These are phyloP conservation scores for Ophioninae sp. DNA, from an alignment of 2,888 invertebrate species.

Conservation along the genomic window DNA sequence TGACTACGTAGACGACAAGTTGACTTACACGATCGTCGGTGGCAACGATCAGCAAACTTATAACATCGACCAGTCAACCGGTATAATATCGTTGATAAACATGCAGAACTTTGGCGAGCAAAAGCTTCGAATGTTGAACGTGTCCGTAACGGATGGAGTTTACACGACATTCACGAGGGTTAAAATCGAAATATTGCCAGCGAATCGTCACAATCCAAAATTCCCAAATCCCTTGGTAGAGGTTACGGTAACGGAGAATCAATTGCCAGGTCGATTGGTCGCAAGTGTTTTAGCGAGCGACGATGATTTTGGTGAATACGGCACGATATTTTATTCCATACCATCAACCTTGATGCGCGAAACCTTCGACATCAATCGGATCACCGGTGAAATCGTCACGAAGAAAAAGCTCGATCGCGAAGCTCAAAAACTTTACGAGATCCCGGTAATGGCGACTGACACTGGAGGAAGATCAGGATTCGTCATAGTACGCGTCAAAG, in stretches of 20 bases:
- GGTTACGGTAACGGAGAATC: conserved; percentile 91
- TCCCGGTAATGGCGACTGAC: conserved; percentile 92
- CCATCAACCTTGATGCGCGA: conserved; percentile 88
- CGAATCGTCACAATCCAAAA: conserved; percentile 90
- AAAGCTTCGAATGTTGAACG: conserved; percentile 88
- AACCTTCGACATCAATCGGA: conserved; percentile 88
- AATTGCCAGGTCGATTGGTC: conserved; percentile 88
- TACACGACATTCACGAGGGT: conserved; percentile 94
- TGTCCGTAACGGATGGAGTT: conserved; percentile 97
- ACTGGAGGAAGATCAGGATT: conserved; percentile 90
- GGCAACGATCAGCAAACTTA: conserved; percentile 91
- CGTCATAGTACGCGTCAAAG: conserved; percentile 89
- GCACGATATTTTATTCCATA: conserved; percentile 89
- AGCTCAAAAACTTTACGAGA: conserved; percentile 85
- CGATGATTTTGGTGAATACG: conserved; percentile 90
- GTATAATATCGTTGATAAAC: conserved; percentile 87
- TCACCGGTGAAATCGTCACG: conserved; percentile 87
- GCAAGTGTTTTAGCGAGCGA: conserved; percentile 90
- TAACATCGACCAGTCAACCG: conserved; percentile 84
- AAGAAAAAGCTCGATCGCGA: conserved; percentile 89
- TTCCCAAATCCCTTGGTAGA: conserved; percentile 91
- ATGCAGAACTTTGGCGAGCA: conserved; percentile 88
- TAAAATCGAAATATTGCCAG: conserved; percentile 89
- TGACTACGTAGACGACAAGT: conserved; percentile 89
- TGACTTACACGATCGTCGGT: conserved; percentile 91